Conservation (phyloP, 2,797 vertebrate genomes). For the Columba guinea region DNA sequence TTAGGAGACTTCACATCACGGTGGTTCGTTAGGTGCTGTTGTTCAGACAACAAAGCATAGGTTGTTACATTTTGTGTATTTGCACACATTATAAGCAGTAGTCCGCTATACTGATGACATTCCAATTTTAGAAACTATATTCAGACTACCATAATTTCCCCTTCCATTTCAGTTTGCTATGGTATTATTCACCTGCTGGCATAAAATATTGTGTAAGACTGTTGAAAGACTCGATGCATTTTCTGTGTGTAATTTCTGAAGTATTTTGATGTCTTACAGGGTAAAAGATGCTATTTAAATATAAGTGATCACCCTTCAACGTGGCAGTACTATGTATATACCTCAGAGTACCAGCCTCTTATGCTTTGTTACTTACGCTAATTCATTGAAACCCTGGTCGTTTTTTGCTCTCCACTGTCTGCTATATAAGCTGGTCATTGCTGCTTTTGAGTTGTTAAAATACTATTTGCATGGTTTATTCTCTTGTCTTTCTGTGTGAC, state of each 20-base stretch:
- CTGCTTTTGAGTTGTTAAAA: background rate
- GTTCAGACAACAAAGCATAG: background rate
- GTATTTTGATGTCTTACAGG: background rate
- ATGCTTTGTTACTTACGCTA: background rate
- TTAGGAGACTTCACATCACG: background rate
- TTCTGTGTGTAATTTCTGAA: background rate
- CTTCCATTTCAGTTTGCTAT: background rate
- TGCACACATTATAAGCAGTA: background rate
- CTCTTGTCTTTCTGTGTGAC: background rate
- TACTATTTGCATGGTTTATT: background rate
- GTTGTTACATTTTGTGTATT: background rate
- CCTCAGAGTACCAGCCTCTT: background rate
- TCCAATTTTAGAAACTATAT: background rate
- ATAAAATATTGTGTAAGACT: background rate
- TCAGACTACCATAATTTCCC: background rate
- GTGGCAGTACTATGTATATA: background rate
- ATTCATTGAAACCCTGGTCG: background rate
- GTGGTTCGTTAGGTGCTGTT: background rate
- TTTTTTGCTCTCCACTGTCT: background rate
- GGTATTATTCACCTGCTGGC: background rate
- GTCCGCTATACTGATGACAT: background rate
- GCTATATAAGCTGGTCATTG: background rate
- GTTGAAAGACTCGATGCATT: background rate
- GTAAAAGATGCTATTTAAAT: background rate
- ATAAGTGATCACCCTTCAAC: background rate